Percentiles rank a stretch among this genome's conserved stretches.
These are phyloP conservation scores for Rotaria macrura DNA, from an alignment of 2,888 invertebrate genomes.

Conservation along the genomic window DNA sequence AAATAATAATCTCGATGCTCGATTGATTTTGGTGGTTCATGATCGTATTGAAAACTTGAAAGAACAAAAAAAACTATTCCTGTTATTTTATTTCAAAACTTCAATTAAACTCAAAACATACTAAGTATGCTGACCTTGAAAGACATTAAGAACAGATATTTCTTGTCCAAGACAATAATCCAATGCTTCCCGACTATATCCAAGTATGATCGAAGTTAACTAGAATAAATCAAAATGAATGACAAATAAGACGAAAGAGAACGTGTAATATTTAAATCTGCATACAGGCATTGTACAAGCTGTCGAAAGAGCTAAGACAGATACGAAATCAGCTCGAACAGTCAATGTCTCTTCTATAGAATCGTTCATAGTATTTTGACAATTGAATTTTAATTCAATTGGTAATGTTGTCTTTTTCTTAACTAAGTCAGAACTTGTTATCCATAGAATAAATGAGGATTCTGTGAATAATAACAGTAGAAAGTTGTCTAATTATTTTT, in stretches of 20 bases:
- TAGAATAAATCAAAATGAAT: neutral
- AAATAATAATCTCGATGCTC: neutral
- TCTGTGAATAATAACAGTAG: neutral
- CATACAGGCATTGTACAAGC: neutral
- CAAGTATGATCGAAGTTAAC: neutral
- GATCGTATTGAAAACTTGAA: neutral
- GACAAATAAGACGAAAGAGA: neutral
- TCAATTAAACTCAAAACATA: neutral
- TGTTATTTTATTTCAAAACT: too few species aligned
- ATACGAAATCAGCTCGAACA: neutral
- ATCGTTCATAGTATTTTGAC: neutral
- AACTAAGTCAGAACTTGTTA: neutral
- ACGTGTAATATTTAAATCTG: too few species aligned
- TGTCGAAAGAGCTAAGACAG: neutral
- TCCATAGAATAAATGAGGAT: neutral
- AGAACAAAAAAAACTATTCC: neutral
- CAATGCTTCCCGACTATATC: neutral
- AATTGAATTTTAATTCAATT: neutral
- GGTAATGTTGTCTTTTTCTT: neutral
- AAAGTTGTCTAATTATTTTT: neutral
- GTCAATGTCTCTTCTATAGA: neutral
- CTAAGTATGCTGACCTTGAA: neutral
- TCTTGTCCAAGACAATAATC: neutral
- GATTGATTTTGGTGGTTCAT: neutral
- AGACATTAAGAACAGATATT: neutral